Conservation (phyloP, 2,113 vertebrate species). For the Macrotus californicus region DNA sequence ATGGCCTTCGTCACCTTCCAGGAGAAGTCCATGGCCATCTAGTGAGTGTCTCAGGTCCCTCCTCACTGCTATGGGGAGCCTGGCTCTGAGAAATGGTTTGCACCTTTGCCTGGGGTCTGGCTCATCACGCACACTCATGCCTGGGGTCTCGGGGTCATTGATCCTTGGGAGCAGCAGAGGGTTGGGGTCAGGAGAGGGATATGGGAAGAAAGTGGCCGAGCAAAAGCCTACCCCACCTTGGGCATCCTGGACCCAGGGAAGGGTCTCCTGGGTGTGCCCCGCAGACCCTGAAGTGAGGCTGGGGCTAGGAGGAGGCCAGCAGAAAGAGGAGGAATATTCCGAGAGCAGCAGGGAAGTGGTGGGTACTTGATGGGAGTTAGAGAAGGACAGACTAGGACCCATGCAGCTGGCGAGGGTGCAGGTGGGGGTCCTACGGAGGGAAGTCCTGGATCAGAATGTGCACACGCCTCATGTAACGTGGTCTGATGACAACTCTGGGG, state of each 20-base stretch:
- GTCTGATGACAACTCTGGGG: not conserved
- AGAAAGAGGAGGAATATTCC: no score
- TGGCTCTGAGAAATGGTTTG: not conserved
- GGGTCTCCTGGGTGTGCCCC: not conserved
- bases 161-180: not conserved
- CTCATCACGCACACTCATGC: not conserved
- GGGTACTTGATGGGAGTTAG: not conserved
- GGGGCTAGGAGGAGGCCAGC: not conserved
- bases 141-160: not conserved
- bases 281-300: not conserved
- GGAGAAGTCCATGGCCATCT: constrained; percentile 90
- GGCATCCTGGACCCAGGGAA: not conserved
- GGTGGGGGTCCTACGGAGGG: not conserved
- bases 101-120: not conserved
- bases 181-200: not conserved
- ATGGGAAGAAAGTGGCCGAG: not conserved
- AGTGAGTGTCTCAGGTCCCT: constrained; percentile 80
- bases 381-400: not conserved
- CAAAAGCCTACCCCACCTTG: accelerated
- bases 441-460: not conserved
- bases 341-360: not conserved
- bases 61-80: not conserved
- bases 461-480: accelerated
- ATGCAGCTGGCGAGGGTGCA: accelerated
- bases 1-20: constrained; percentile 94